Evolutionary conservation across 1,140 invertebrate genomes (phyloP).

Genomic region (Microplitis mediator): DNA sequence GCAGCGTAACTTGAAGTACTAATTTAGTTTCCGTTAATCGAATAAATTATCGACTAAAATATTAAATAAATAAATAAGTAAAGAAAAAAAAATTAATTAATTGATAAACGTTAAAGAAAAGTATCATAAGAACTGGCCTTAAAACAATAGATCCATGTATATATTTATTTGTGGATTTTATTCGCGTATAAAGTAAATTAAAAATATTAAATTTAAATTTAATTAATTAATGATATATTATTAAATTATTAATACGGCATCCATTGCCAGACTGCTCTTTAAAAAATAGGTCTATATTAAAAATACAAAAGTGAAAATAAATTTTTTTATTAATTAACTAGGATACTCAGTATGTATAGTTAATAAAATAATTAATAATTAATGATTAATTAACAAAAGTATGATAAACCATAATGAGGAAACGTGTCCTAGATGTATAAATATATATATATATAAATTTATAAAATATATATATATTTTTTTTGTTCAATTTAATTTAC

Average conservation of each 20-base stretch:
- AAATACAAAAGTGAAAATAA: conserved; percentile 3
- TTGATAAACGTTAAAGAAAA: too few relatives aligned
- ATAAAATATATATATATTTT: too few relatives aligned
- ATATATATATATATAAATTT: conserved; percentile 42
- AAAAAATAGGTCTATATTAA: conserved; percentile 19
- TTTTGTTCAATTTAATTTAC: too few relatives aligned
- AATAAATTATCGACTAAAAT: too few relatives aligned
- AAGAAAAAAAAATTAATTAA: too few relatives aligned
- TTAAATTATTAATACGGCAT: neutral
- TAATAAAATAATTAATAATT: conserved; percentile 2
- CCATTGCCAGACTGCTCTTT: conserved; percentile 22
- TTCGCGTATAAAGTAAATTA: neutral
- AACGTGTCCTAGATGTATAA: conserved; percentile 40
- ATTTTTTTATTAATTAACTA: neutral
- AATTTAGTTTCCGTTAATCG: too few relatives aligned
- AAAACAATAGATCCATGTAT: neutral
- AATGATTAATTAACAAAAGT: neutral
- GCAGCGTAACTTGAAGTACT: neutral
- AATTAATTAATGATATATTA: too few relatives aligned
- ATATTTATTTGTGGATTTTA: neutral
- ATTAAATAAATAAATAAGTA: too few relatives aligned
- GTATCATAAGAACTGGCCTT: too few relatives aligned
- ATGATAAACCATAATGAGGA: conserved; percentile 20
- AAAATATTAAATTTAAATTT: neutral
- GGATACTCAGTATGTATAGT: neutral